Conservation (phyloP, 2,888 invertebrate species). For the Dexiosoma caninum region DNA sequence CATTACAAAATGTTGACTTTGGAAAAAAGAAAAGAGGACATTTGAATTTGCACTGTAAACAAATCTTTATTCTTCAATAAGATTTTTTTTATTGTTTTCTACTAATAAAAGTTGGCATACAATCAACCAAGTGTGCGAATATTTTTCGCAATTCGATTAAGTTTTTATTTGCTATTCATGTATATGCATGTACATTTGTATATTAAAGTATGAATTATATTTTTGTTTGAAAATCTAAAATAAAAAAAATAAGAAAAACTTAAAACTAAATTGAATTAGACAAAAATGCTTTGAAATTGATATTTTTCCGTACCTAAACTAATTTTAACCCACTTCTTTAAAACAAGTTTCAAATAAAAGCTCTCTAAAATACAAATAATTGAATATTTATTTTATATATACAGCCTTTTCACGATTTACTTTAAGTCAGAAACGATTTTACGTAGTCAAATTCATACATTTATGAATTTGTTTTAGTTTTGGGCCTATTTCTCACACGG, state of each 20-base stretch:
- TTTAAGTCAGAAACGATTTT: conserved; percentile 37
- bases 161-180: conserved; percentile 61
- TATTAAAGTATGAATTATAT: neutral
- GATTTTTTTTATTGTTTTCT: too few species aligned
- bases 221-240: neutral
- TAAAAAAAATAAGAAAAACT: neutral
- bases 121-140: conserved; percentile 11
- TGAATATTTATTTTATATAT: conserved; percentile 42
- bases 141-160: conserved; percentile 72
- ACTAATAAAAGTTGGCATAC: too few species aligned
- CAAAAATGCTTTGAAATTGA: conserved; percentile 30
- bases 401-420: conserved; percentile 18
- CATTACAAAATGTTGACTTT: too few species aligned
- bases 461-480: conserved; percentile 26
- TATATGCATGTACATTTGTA: neutral
- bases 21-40: too few species aligned
- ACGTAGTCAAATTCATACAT: conserved; percentile 5
- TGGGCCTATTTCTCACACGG: conserved; percentile 50
- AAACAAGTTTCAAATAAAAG: conserved; percentile 53
- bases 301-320: conserved; percentile 43
- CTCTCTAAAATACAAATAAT: conserved; percentile 20
- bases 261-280: conserved; percentile 67
- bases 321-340: conserved; percentile 66
- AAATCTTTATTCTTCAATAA: too few species aligned
- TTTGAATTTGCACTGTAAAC: too few species aligned